Percentiles rank a stretch among this genome's conserved stretches.
Conservation (phyloP, 2,113 vertebrate species). For the Mesembrinibis cayennensis region DNA sequence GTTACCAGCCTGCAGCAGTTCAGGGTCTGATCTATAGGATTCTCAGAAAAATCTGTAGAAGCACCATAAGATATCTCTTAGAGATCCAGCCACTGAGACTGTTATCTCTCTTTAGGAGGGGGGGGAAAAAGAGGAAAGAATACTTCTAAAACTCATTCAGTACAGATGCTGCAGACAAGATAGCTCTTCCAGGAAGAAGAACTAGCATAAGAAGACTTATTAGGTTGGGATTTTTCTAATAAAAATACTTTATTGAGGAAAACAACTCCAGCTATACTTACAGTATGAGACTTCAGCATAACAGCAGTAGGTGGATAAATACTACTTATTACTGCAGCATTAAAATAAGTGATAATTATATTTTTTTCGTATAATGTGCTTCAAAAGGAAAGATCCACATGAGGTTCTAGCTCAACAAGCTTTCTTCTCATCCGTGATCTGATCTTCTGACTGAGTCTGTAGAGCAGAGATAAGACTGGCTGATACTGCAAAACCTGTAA, state of each 20-base stretch:
- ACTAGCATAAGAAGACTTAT: not conserved
- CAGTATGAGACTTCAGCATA: not conserved
- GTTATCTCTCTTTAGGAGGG: not conserved
- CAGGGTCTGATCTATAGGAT: not conserved
- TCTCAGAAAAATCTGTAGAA: not conserved
- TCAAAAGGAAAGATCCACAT: not conserved
- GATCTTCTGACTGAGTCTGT: not conserved
- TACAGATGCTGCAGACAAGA: not conserved
- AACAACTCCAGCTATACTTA: not conserved
- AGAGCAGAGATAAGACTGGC: not conserved
- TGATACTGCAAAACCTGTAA: not conserved
- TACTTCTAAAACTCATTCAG: not conserved
- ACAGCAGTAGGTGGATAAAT: not conserved
- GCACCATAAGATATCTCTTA: not conserved
- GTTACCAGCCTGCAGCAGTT: not conserved
- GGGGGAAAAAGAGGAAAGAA: not conserved
- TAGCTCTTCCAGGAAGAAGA: not conserved
- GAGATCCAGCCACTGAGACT: not conserved
- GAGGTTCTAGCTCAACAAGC: not conserved
- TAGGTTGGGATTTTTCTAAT: not conserved
- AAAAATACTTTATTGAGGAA: not conserved
- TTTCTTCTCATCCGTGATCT: not conserved
- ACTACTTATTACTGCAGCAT: not conserved
- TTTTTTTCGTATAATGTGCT: not conserved
- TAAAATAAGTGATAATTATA: not conserved